Evolutionary conservation across 2,113 vertebrate species (phyloP), one percentile per base, ranked within the genome.

Genomic region (Madoqua kirkii): DNA sequence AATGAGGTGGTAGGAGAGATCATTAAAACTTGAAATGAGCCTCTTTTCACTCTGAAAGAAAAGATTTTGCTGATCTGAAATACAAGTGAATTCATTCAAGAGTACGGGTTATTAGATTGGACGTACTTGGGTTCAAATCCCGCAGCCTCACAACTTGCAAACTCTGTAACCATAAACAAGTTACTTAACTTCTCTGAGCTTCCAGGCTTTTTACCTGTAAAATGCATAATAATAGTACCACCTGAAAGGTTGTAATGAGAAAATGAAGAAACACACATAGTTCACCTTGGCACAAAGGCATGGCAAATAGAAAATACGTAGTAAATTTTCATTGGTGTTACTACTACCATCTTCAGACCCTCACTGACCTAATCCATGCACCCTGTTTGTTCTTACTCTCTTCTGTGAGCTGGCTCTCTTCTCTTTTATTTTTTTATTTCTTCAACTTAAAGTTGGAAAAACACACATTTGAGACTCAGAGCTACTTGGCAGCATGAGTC

Each of bases 391-490:
- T 50, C 45, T 33, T 25, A 48, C 57, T 71, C 27, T 57, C 71
- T 43, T 91, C 45, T 55, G 19, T 36, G 7, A 92, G 29, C n/a
- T 67, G 74, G 3, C 25, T 10, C 64, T 85, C 6, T 8, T n/a
- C 27, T 1, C 27, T 25, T 31, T 21, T 19, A 27, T 52, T 60
- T 83, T 33, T 52, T 89, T 6, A 52, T n/a, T 52, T 7, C 59
- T 95, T 92, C 89, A 84, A 64, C 8, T 57, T 81, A 81, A 95
- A 95, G 76, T 86, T 52, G 36, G 55, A 82, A 83, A 90, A 91
- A 79, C 27, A 40, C 50, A 82, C 60, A 60, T 88, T 40, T 29
- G 40, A 86, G 54, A 45, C 87, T 83, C 40, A n/a, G 33, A 89
- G 36, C 48, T 64, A 23, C 82, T 89, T 45, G 71, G 92, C 82